Conservation (phyloP, 2,888 invertebrate species). For the Cyclophora punctaria region DNA sequence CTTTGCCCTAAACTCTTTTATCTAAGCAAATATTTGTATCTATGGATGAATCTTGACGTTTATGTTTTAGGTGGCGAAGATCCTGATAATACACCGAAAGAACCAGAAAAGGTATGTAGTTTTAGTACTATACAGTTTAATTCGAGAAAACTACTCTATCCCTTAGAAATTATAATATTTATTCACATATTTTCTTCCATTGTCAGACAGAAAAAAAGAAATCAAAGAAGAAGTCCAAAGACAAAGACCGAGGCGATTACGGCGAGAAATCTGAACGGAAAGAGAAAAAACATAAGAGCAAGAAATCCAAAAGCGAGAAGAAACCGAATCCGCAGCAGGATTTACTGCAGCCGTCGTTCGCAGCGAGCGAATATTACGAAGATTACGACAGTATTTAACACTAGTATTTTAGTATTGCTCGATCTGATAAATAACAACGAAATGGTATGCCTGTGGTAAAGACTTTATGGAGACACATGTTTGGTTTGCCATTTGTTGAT, state of each 20-base stretch:
- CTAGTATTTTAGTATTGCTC: conserved; percentile 1
- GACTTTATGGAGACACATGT: too few relatives aligned
- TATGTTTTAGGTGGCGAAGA: conserved; percentile 57
- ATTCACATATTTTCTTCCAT: conserved; percentile 1
- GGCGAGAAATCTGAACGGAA: conserved; percentile 68
- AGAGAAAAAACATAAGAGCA: conserved; percentile 75
- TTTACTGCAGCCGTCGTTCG: conserved; percentile 47
- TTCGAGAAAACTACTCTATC: too few relatives aligned
- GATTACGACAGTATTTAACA: conserved; percentile 62
- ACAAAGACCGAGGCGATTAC: conserved; percentile 68
- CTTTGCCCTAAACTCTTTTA: too few relatives aligned
- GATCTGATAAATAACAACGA: conserved; percentile 1
- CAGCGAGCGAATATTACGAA: conserved; percentile 42
- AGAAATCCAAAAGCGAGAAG: conserved; percentile 60
- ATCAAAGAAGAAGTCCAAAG: conserved; percentile 72
- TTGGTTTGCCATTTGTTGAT: too few relatives aligned
- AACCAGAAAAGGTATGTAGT: conserved; percentile 45
- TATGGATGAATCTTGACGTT: conserved; percentile 1
- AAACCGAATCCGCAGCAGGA: conserved; percentile 65
- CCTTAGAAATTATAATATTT: not conserved
- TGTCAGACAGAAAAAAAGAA: conserved; percentile 68
- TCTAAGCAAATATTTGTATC: too few relatives aligned
- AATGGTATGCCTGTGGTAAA: not conserved
- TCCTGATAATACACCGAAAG: conserved; percentile 46
- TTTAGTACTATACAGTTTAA: not conserved